phyloP scores from a whole-genome alignment of 2,113 vertebrate species.

The Oryzias celebensis region DNA sequence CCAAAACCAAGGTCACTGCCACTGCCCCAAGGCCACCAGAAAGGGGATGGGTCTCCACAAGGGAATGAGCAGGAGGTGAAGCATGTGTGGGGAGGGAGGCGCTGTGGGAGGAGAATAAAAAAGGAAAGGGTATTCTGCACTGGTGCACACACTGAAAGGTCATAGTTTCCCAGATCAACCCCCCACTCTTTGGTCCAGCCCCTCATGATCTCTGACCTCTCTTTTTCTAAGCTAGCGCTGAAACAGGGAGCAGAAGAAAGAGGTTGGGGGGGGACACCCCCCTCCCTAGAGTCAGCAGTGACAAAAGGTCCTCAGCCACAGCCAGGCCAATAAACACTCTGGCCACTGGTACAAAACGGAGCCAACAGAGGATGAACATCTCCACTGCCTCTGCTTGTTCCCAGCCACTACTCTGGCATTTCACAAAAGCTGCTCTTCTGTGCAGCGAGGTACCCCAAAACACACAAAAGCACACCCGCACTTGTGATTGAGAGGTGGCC shows the following conservation, averaged over 20 bases:
- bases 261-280: conserved; percentile 47
- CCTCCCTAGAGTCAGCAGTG: conserved; percentile 61
- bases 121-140: conserved; percentile 83
- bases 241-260: conserved; percentile 51
- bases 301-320: conserved; percentile 72
- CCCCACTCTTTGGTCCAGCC: conserved; percentile 54
- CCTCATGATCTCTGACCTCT: conserved; percentile 81
- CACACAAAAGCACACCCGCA: conserved; percentile 44
- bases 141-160: conserved; percentile 84
- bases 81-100: conserved; percentile 46
- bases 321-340: conserved; percentile 48
- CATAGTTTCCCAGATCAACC: conserved; percentile 79
- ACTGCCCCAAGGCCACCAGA: conserved; percentile 79
- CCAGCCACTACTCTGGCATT: conserved; percentile 67
- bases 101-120: conserved; percentile 70
- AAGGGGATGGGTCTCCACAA: conserved; percentile 67
- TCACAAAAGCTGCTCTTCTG: conserved; percentile 55
- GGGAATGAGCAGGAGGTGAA: conserved; percentile 56
- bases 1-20: conserved; percentile 80
- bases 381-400: conserved; percentile 64
- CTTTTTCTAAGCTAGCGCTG: conserved; percentile 77
- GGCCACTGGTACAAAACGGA: conserved; percentile 66
- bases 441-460: conserved; percentile 52
- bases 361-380: conserved; percentile 63
- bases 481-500: conserved; percentile 39